These are phyloP conservation scores for Microplitis deprimator DNA, from an alignment of 2,888 invertebrate genomes.

Conservation along the genomic window DNA sequence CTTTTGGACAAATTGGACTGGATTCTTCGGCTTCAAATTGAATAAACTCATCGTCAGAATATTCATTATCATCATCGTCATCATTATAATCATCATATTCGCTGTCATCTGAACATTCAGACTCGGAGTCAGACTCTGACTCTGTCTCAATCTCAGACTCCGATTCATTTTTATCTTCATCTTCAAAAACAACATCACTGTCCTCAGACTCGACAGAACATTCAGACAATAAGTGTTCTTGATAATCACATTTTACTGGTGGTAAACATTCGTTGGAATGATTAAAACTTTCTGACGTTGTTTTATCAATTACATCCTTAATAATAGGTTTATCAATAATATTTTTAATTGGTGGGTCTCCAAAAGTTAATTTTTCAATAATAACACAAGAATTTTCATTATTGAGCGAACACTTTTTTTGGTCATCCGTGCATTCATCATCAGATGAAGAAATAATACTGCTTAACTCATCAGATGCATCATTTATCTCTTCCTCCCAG, in stretches of 20 bases:
- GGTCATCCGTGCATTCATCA: not conserved
- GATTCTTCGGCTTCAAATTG: not conserved
- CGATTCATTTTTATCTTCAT: constrained; percentile 37
- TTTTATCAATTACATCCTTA: constrained; percentile 12
- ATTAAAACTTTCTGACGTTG: constrained; percentile 1
- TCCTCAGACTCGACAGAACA: constrained; percentile 65
- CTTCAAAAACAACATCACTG: constrained; percentile 53
- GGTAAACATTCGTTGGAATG: constrained; percentile 20
- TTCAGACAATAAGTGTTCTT: constrained; percentile 57
- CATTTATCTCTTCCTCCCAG: constrained; percentile 47
- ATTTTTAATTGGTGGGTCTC: constrained; percentile 42
- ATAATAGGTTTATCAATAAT: not conserved
- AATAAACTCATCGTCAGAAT: constrained; percentile 6
- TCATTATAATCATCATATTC: constrained; percentile 9
- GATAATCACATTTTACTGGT: constrained; percentile 35
- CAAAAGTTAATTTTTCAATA: constrained; percentile 46
- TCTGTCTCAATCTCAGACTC: constrained; percentile 22
- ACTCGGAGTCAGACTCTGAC: constrained; percentile 18
- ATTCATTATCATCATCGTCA: constrained; percentile 40
- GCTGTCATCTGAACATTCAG: constrained; percentile 1
- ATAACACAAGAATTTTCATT: constrained; percentile 28
- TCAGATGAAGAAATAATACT: not conserved
- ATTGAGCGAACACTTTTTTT: not conserved
- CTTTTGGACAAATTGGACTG: not conserved
- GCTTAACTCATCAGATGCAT: constrained; percentile 17